Percentiles rank a stretch among this genome's conserved stretches.
Evolutionary conservation across 2,797 vertebrate species (phyloP).

Genomic region (Steatocranus sp.): DNA sequence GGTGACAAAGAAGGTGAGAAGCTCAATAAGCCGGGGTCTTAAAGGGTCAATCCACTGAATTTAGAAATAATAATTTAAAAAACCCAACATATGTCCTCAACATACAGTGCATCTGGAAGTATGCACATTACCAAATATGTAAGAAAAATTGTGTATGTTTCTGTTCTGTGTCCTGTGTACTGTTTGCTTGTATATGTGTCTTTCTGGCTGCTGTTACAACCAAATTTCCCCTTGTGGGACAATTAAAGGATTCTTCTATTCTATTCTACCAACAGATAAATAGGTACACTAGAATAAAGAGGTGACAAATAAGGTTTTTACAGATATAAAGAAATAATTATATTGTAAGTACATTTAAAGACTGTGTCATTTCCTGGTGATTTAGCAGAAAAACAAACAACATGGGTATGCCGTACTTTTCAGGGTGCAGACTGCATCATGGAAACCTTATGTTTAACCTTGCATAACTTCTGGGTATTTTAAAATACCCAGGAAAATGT

Average conservation of each 20-base stretch:
- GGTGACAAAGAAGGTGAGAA: background rate
- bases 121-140: background rate
- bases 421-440: background rate
- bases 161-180: no score
- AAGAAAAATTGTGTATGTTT: no score
- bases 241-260: no score
- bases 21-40: background rate
- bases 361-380: background rate
- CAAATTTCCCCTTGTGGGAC: no score
- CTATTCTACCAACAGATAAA: background rate
- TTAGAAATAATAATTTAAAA: background rate
- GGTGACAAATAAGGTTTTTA: background rate
- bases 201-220: no score
- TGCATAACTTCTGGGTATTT: background rate
- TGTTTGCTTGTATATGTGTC: no score
- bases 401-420: background rate
- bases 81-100: background rate
- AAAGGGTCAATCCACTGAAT: background rate
- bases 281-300: rapidly evolving
- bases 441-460: background rate
- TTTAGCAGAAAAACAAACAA: background rate
- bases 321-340: background rate
- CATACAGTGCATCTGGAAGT: background rate
- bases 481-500: background rate
- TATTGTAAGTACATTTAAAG: background rate